Conservation (phyloP, 2,888 invertebrate genomes). For the Spilarctia lutea region DNA sequence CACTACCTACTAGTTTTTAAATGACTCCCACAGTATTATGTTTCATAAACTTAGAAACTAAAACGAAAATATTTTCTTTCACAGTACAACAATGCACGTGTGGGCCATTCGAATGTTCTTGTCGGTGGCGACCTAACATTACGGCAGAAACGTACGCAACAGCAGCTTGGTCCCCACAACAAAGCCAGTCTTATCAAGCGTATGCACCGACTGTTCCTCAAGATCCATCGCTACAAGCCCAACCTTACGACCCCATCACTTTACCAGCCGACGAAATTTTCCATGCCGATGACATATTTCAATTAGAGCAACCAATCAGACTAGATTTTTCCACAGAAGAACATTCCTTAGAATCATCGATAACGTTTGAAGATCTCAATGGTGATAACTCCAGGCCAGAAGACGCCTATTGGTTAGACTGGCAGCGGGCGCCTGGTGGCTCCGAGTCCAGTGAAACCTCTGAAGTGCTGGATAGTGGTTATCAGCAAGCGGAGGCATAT, state of each 20-base stretch:
- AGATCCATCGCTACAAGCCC: constrained; percentile 71
- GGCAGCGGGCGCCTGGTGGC: constrained; percentile 80
- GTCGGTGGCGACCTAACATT: constrained; percentile 81
- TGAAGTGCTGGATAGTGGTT: constrained; percentile 79
- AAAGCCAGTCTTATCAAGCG: constrained; percentile 68
- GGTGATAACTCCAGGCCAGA: constrained; percentile 90
- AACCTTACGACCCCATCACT: constrained; percentile 87
- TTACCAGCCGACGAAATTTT: constrained; percentile 89
- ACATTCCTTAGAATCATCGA: constrained; percentile 87
- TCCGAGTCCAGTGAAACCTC: constrained; percentile 85
- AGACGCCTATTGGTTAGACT: constrained; percentile 87
- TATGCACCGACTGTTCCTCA: constrained; percentile 67
- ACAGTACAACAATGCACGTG: constrained; percentile 89
- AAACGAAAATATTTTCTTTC: constrained; percentile 44
- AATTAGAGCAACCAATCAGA: constrained; percentile 90
- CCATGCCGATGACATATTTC: constrained; percentile 92
- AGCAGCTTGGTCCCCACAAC: constrained; percentile 72
- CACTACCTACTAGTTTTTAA: too few relatives aligned
- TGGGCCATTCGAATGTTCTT: constrained; percentile 91
- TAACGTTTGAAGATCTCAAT: constrained; percentile 90
- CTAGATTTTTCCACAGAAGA: constrained; percentile 87
- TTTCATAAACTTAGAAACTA: background rate
- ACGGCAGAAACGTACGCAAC: constrained; percentile 71
- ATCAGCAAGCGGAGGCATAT: constrained; percentile 76
- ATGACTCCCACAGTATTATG: background rate